Evolutionary conservation across 2,888 invertebrate species (phyloP).

Genomic region (Aphidius colemani): DNA sequence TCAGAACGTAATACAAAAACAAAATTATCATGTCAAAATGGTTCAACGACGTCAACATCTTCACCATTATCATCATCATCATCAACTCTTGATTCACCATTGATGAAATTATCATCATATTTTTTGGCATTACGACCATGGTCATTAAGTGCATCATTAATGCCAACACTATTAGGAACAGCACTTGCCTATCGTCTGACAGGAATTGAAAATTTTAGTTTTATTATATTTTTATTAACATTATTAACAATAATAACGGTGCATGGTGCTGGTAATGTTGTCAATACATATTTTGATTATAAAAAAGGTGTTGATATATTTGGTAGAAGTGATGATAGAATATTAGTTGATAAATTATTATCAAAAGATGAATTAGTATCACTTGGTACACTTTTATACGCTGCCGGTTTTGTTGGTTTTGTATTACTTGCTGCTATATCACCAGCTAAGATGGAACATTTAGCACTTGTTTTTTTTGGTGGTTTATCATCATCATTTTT

Average conservation of each 20-base stretch:
- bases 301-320: slow-evolving; percentile 91
- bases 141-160: slow-evolving; percentile 89
- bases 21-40: too few species aligned
- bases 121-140: slow-evolving; percentile 89
- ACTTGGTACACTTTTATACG: slow-evolving; percentile 85
- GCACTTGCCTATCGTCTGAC: slow-evolving; percentile 85
- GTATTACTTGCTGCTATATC: slow-evolving; percentile 77
- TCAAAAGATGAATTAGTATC: slow-evolving; percentile 82
- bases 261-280: slow-evolving; percentile 95
- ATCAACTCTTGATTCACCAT: slow-evolving; percentile 59
- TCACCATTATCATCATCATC: slow-evolving; percentile 36
- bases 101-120: slow-evolving; percentile 89
- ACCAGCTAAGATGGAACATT: slow-evolving; percentile 91
- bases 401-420: slow-evolving; percentile 84
- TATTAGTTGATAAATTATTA: slow-evolving; percentile 90
- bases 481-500: slow-evolving; percentile 93
- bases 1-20: background rate
- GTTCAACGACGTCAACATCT: slow-evolving; percentile 32
- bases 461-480: slow-evolving; percentile 93
- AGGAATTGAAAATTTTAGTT: slow-evolving; percentile 76
- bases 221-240: slow-evolving; percentile 79
- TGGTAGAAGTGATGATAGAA: slow-evolving; percentile 86
- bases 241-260: slow-evolving; percentile 87
- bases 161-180: slow-evolving; percentile 89
- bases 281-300: slow-evolving; percentile 95